phyloP scores from a whole-genome alignment of 1,140 invertebrate species.

The Homalodisca vitripennis region DNA sequence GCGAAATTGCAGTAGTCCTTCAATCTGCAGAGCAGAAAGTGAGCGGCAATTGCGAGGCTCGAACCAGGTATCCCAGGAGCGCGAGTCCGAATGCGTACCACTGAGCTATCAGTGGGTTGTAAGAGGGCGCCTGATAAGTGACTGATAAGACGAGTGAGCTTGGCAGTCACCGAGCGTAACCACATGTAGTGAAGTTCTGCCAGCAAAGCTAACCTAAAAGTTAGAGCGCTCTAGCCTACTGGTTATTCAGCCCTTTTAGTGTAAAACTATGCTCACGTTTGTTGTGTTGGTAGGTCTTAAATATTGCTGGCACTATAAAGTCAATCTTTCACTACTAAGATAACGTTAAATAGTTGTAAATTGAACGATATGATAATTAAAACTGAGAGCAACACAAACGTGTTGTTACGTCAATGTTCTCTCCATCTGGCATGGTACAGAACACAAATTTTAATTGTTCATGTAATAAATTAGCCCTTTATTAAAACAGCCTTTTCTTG shows the following conservation, averaged over 20 bases:
- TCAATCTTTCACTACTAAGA: too few relatives aligned
- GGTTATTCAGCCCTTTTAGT: neutral
- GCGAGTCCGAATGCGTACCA: neutral
- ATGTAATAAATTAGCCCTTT: too few relatives aligned
- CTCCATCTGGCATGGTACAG: too few relatives aligned
- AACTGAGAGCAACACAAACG: too few relatives aligned
- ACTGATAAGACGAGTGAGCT: neutral
- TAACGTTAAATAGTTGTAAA: too few relatives aligned
- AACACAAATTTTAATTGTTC: too few relatives aligned
- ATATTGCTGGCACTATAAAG: too few relatives aligned
- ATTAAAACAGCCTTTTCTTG: too few relatives aligned
- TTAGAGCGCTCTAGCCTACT: neutral
- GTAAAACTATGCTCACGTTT: neutral
- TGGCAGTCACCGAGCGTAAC: neutral
- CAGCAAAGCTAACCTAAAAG: neutral
- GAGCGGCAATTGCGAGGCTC: neutral
- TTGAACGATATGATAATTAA: too few relatives aligned
- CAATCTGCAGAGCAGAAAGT: neutral
- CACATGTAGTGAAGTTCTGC: neutral
- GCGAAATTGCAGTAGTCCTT: too few relatives aligned
- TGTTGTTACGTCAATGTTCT: too few relatives aligned
- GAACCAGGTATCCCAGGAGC: neutral
- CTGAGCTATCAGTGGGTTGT: neutral
- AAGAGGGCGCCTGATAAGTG: neutral
- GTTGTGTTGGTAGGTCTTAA: too few relatives aligned